A percentile compares a stretch with the other conserved stretches of the same genome.
These are phyloP conservation scores for Dascyllus trimaculatus DNA, from an alignment of 2,113 vertebrate species.

Conservation along the genomic window DNA sequence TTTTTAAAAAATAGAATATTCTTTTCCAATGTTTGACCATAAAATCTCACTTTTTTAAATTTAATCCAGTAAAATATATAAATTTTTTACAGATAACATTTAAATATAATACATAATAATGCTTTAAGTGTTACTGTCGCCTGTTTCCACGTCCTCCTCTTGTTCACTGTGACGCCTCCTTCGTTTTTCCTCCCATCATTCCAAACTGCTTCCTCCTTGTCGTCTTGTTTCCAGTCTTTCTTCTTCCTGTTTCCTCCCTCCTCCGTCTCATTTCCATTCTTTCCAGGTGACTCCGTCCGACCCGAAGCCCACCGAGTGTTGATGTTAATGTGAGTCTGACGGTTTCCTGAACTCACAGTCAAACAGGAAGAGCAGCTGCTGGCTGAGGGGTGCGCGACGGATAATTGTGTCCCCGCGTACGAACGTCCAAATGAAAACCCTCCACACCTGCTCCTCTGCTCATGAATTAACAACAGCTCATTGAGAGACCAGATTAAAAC, in stretches of 20 bases:
- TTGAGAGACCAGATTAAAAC: too few relatives aligned
- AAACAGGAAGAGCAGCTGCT: constrained; percentile 60
- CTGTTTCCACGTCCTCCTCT: constrained; percentile 30
- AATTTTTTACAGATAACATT: too few relatives aligned
- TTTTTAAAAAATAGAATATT: too few relatives aligned
- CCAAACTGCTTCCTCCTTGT: neutral
- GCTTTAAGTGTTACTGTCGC: too few relatives aligned
- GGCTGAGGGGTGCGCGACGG: neutral
- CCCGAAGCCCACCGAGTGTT: too few relatives aligned
- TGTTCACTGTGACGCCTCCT: constrained; percentile 46
- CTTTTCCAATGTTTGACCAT: too few relatives aligned
- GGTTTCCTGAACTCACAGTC: too few relatives aligned
- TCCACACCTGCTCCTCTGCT: constrained; percentile 42
- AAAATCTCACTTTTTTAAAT: constrained; percentile 14
- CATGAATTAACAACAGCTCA: constrained; percentile 2
- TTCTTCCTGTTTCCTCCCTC: neutral
- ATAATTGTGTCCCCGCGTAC: constrained; percentile 33
- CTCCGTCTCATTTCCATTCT: neutral
- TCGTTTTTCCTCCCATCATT: constrained; percentile 19
- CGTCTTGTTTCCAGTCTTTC: neutral
- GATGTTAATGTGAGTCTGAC: too few relatives aligned
- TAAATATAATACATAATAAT: too few relatives aligned
- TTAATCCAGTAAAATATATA: too few relatives aligned
- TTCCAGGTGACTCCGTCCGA: neutral
- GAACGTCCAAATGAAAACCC: constrained; percentile 40